These are phyloP conservation scores for Zophobas atratus DNA, from an alignment of 1,140 invertebrate genomes.

Conservation along the genomic window DNA sequence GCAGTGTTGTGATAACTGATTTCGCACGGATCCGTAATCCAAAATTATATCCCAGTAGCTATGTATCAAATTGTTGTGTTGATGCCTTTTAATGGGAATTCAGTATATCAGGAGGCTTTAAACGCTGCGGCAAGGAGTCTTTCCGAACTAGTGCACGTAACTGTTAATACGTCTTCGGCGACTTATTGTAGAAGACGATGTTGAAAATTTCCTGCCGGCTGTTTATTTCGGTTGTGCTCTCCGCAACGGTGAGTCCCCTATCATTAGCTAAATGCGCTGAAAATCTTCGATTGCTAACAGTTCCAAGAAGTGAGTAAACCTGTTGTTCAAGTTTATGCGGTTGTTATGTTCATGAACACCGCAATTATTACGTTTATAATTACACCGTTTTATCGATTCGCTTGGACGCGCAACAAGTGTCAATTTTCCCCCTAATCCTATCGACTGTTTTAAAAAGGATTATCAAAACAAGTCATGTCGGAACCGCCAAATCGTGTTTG, in stretches of 20 bases:
- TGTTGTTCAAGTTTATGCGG: conserved; percentile 7
- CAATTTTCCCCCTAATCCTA: too few relatives aligned
- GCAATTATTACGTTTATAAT: too few relatives aligned
- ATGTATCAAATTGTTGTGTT: conserved; percentile 32
- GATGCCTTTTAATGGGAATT: background rate
- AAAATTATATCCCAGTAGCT: conserved; percentile 11
- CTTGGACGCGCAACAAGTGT: too few relatives aligned
- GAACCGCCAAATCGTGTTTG: too few relatives aligned
- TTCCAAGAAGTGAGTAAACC: conserved; percentile 12
- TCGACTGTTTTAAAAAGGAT: too few relatives aligned
- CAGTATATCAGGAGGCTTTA: conserved; percentile 9
- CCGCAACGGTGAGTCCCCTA: conserved; percentile 19
- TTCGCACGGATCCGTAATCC: conserved; percentile 16
- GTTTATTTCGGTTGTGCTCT: conserved; percentile 9
- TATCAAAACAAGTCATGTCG: too few relatives aligned
- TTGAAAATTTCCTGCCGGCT: conserved; percentile 11
- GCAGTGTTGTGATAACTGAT: conserved; percentile 21
- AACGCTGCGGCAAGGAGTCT: conserved; percentile 11
- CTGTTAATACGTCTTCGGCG: conserved; percentile 32
- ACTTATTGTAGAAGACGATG: conserved; percentile 30
- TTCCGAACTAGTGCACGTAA: conserved; percentile 34
- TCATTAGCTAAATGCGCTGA: conserved; percentile 18
- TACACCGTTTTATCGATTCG: too few relatives aligned
- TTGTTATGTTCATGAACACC: background rate
- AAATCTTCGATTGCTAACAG: background rate